A percentile compares a stretch with the other conserved stretches of the same genome.
phyloP scores from a whole-genome alignment of 2,113 vertebrate species.

The Poicephalus gulielmi region DNA sequence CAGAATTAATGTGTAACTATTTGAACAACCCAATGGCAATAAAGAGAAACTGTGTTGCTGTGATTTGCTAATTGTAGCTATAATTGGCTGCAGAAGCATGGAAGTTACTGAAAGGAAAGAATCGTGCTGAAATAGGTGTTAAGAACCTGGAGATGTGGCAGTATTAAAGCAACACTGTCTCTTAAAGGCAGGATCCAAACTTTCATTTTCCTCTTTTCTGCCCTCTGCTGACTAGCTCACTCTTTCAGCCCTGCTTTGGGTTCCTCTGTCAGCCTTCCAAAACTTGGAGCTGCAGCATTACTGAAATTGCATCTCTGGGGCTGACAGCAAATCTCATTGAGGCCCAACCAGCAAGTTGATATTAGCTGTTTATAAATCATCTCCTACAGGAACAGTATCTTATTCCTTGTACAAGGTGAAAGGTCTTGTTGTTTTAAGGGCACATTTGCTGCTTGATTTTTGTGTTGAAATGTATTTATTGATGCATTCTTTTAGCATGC shows the following conservation, averaged over 20 bases:
- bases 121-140: not conserved
- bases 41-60: not conserved
- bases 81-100: not conserved
- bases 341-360: not conserved
- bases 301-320: not conserved
- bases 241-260: not conserved
- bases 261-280: slow-evolving; percentile 19
- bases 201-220: not conserved
- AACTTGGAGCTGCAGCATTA: not conserved
- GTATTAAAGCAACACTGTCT: not conserved
- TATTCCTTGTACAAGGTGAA: not conserved
- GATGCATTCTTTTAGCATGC: not conserved
- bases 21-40: not conserved
- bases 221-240: not conserved
- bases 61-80: not conserved
- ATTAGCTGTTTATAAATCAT: slow-evolving; percentile 33
- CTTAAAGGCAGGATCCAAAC: not conserved
- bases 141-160: not conserved
- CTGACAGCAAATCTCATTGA: not conserved
- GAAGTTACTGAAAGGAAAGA: not conserved
- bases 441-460: not conserved
- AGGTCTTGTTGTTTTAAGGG: not conserved
- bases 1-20: not conserved
- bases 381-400: not conserved
- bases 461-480: not conserved